These are phyloP conservation scores for Melipona quadrifasciata DNA, from an alignment of 1,140 invertebrate genomes.

Conservation along the genomic window DNA sequence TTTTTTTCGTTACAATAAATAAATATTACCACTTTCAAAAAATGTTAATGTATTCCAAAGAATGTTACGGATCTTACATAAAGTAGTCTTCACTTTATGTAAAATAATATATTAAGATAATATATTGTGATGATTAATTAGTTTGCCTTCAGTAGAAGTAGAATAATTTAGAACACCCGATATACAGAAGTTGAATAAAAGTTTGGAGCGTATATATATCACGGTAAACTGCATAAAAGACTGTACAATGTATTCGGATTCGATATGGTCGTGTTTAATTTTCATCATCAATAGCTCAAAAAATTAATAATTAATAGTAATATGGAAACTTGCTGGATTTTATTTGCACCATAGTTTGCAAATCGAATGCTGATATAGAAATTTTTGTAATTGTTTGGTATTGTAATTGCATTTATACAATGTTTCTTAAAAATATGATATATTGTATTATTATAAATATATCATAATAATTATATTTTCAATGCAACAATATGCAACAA, in stretches of 20 bases:
- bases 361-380: background rate
- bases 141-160: background rate
- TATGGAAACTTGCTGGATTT: background rate
- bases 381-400: background rate
- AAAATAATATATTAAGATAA: no score
- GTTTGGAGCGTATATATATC: slow-evolving; percentile 23
- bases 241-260: slow-evolving; percentile 25
- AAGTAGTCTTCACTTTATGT: no score
- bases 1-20: slow-evolving; percentile 22
- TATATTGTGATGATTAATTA: no score
- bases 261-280: slow-evolving; percentile 37
- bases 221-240: slow-evolving; percentile 32
- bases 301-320: slow-evolving; percentile 18
- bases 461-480: background rate
- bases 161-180: slow-evolving; percentile 3
- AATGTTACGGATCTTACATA: background rate
- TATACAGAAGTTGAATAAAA: slow-evolving; percentile 33
- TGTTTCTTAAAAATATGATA: background rate
- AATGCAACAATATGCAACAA: background rate
- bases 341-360: background rate
- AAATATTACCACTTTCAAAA: slow-evolving; percentile 13
- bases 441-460: background rate
- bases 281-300: slow-evolving; percentile 24
- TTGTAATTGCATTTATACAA: background rate
- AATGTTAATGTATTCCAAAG: slow-evolving; percentile 22